A percentile compares a stretch with the other conserved stretches of the same genome.
These are phyloP conservation scores for Phrynocephalus guinanensis DNA, from an alignment of 2,797 vertebrate species.

Conservation along the genomic window DNA sequence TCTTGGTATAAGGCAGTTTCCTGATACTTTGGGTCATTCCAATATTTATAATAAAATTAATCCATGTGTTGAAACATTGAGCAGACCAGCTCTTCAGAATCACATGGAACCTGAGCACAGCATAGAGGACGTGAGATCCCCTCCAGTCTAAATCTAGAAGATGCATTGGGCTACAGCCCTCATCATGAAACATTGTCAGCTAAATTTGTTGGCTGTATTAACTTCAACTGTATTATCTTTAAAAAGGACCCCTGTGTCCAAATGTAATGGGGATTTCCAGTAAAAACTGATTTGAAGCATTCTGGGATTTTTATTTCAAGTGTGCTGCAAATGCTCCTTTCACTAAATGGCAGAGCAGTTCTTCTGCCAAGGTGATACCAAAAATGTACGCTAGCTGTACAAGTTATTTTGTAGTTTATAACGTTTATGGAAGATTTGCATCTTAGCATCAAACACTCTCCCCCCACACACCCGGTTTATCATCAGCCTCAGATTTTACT, in stretches of 20 bases:
- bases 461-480: constrained; percentile 7
- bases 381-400: constrained; percentile 22
- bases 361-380: constrained; percentile 3
- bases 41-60: background rate
- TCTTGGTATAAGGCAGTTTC: background rate
- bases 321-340: background rate
- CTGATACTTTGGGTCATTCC: background rate
- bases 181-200: background rate
- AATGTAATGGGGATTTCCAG: background rate
- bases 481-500: constrained; percentile 57
- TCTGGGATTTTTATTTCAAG: background rate
- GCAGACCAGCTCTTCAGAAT: background rate
- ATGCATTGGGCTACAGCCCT: background rate
- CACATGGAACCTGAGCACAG: background rate
- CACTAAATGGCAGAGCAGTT: background rate
- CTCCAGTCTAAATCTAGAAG: background rate
- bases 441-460: background rate
- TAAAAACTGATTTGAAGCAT: background rate
- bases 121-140: background rate
- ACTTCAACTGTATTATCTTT: background rate
- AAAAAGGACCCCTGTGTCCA: background rate
- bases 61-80: background rate
- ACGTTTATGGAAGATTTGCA: constrained; percentile 9
- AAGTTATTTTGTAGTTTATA: constrained; percentile 46
- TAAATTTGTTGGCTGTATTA: background rate